Base-by-base conservation (phyloP, 2,113 vertebrate genomes). In the Ictalurus punctatus region DNA sequence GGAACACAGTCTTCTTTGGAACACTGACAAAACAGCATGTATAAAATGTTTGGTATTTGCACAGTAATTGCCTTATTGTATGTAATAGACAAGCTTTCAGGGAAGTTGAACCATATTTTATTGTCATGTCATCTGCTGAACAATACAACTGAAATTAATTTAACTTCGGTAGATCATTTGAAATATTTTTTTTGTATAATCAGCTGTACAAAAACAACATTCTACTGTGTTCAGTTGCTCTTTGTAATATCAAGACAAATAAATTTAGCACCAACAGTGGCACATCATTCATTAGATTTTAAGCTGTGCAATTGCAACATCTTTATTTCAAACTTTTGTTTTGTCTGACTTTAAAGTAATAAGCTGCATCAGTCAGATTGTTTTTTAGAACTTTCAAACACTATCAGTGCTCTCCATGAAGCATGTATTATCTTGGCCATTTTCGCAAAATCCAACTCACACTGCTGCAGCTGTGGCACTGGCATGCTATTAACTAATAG, bases 31-130 rank as follows among this genome's bases (percentile, higher is more conserved):
- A 78, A 21, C n/a, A 23, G 61, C 61, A 87, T 67, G 69, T 37
- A 76, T 10, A 82, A 71, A 69, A 54, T 61, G 85, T 65, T 85
- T 87, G 76, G 76, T 61, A 80, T 81, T 34, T 65, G 76, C 71
- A 44, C 13, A 61, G 44, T 52, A 16, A 52, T 52, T 79, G 23
- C 44, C 27, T 52, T n/a, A 48, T 37, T 59, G 34, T 16, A n/a
- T 37, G 76, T 67, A 34, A n/a, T 52, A 69, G 37, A 87, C 34
- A 81, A 58, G n/a, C n/a, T 69, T 87, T 87, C 61, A 56, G 40
- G 48, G 78, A 87, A 69, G 44, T 56, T 59, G 61, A 13, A 21
- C 52, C 69, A 65, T 71, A 44, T 69, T 81, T 67, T 69, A 0
- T 14, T 82, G 65, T 5, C 12, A 67, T 69, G 16, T 44, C 63